These are phyloP conservation scores for Criorhina ranunculi DNA, from an alignment of 2,888 invertebrate species.

Conservation along the genomic window DNA sequence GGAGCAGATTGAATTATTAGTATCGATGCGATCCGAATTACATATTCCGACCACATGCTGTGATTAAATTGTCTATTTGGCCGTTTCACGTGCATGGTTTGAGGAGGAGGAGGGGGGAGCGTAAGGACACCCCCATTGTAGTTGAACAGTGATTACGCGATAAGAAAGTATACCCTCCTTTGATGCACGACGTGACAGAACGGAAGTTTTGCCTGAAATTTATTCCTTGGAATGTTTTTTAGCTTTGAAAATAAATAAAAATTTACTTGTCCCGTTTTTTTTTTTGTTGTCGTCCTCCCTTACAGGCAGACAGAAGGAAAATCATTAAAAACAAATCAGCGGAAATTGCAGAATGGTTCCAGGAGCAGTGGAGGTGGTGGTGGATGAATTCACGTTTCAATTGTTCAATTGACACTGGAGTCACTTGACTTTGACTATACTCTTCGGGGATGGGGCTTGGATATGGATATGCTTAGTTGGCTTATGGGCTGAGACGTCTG, in stretches of 20 bases:
- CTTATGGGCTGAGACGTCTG: constrained; percentile 3
- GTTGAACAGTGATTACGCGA: constrained; percentile 66
- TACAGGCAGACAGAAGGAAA: constrained; percentile 52
- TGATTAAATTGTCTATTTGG: constrained; percentile 81
- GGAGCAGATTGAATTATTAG: constrained; percentile 79
- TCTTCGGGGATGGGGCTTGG: neutral
- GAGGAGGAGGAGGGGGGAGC: neutral
- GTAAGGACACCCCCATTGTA: constrained; percentile 31
- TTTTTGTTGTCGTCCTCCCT: constrained; percentile 23
- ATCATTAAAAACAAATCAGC: constrained; percentile 76
- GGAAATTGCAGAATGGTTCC: constrained; percentile 61
- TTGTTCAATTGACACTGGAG: constrained; percentile 45
- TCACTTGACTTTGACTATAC: neutral
- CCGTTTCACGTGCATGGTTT: constrained; percentile 55
- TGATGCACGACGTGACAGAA: constrained; percentile 45
- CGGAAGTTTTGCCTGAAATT: constrained; percentile 57
- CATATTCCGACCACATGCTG: constrained; percentile 83
- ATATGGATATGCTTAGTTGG: constrained; percentile 15
- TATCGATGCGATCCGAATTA: constrained; percentile 81
- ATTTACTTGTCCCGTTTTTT: constrained; percentile 22
- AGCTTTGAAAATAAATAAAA: constrained; percentile 47
- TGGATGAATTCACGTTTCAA: constrained; percentile 27
- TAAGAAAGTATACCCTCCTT: constrained; percentile 54
- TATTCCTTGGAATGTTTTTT: constrained; percentile 62
- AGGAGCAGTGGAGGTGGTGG: constrained; percentile 5